Evolutionary conservation across 2,113 vertebrate genomes (phyloP).

Genomic region (Myrmecophaga tridactyla): DNA sequence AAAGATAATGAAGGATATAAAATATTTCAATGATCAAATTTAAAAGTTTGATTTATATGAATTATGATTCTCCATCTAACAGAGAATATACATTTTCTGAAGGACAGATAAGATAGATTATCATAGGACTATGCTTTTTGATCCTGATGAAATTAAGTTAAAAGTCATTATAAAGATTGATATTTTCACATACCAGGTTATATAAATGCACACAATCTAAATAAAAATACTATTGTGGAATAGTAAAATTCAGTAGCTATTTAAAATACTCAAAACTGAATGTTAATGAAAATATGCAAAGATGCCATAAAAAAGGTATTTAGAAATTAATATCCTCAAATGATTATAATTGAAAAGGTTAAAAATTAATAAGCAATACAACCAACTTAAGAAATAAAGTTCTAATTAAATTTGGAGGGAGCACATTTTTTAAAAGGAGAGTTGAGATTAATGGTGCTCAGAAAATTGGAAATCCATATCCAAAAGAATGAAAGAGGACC

Average conservation of each 20-base stretch:
- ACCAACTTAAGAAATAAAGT: not conserved
- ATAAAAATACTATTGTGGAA: not conserved
- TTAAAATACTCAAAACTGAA: not conserved
- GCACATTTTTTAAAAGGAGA: not conserved
- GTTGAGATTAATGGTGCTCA: not conserved
- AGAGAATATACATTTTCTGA: not conserved
- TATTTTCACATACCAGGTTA: not conserved
- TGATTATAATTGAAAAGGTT: not conserved
- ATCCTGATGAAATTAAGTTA: not conserved
- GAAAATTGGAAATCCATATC: too few relatives aligned
- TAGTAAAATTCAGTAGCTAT: too few relatives aligned
- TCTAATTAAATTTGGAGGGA: too few relatives aligned
- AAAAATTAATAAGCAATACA: not conserved
- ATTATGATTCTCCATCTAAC: not conserved
- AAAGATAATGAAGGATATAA: not conserved
- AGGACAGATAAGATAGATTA: not conserved
- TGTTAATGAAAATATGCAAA: not conserved
- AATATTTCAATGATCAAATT: not conserved
- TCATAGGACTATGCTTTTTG: not conserved
- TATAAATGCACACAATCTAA: not conserved
- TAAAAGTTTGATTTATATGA: not conserved
- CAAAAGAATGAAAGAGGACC: too few relatives aligned
- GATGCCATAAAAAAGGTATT: not conserved
- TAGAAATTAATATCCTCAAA: not conserved
- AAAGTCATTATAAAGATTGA: not conserved